Base-by-base conservation (phyloP, 2,888 invertebrate genomes). In the Zygaena filipendulae region DNA sequence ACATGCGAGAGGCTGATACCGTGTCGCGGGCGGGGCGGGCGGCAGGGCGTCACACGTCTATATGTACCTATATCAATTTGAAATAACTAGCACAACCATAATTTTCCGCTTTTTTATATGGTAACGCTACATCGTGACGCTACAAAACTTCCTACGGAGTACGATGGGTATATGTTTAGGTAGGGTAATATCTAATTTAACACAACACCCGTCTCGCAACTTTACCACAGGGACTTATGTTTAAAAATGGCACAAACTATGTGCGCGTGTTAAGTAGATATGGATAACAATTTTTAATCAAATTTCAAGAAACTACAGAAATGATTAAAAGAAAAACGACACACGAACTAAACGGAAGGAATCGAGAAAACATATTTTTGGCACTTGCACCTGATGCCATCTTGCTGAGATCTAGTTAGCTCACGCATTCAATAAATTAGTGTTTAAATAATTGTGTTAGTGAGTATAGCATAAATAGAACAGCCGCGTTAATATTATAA, bases 1-100 rank as follows among this genome's bases (percentile, higher is more conserved):
- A 45, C 24, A 30, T 42, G 41, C 43, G 38, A 42, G 35, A 49
- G 52, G 47, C 43, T 53, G 47, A 39, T 41, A 39, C 19, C 27
- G 28, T 39, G 43, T 38, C 46, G n/a, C n/a, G n/a, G n/a, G n/a
- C n/a, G n/a, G n/a, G n/a, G n/a, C n/a, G n/a, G n/a, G 18, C 29
- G 44, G 41, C 30, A 38, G 50, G 55, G 51, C 70, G 67, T 47
- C 72, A 64, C 62, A 46, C 51, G 48, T 46, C 60, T 66, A 63
- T 60, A 52, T 59, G 62, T 61, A 60, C n/a, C 62, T 67, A 69
- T 68, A 70, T 63, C 60, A 70, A 71, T 74, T 72, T 74, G 61
- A 66, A 69, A 63, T 71, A 74, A 62, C 77, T 79, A 79, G 71
- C 77, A 79, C 77, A 79, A 79, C 77, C 77, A 70, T 75, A 59